Base-by-base conservation (phyloP, 2,888 invertebrate genomes). In the Troides helena region DNA sequence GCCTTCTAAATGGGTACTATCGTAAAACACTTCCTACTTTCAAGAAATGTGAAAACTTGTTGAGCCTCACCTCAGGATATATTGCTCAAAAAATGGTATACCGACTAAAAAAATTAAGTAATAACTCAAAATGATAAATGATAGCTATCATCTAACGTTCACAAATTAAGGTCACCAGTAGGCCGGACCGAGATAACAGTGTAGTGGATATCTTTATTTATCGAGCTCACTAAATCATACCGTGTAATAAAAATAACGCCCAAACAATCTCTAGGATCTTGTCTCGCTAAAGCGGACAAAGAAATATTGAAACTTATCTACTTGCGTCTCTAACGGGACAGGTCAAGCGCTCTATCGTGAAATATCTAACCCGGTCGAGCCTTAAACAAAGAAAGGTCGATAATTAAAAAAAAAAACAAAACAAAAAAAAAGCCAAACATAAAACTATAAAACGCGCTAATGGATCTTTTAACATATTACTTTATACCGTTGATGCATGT, bases 391-490 rank as follows among this genome's bases (percentile, higher is more conserved):
- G 36, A 60, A 70, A 65, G 50, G 43, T 30, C 12, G 43, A 57
- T 57, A 39, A 21, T 23, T 64, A 23, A 64, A 68, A 64, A 60
- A 43, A 43, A 50, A 62, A 64, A 43, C 43, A 59, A 21, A 21
- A 21, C 21, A 1, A 62, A 67, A 8, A 43, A 36, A 56, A 39
- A 62, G 46, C 56, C 46, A 36, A 36, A 17, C 6, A 18, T 53
- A 53, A n/a, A 53, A 53, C 53, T 53, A 5, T 53, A 53, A 71
- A 70, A 74, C 60, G 69, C 68, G 76, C 78, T 85, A 85, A 86
- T 86, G 80, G 83, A 77, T 84, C 84, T 84, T 81, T 82, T 83
- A 78, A 81, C 74, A 79, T 72, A 74, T 73, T 78, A 4, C 23
- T 53, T n/a, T n/a, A 53, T 5, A n/a, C 6, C 53, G 18, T 53